A percentile compares a stretch with the other conserved stretches of the same genome.
These are phyloP conservation scores for Ictalurus furcatus DNA, from an alignment of 2,113 vertebrate species.

Conservation along the genomic window DNA sequence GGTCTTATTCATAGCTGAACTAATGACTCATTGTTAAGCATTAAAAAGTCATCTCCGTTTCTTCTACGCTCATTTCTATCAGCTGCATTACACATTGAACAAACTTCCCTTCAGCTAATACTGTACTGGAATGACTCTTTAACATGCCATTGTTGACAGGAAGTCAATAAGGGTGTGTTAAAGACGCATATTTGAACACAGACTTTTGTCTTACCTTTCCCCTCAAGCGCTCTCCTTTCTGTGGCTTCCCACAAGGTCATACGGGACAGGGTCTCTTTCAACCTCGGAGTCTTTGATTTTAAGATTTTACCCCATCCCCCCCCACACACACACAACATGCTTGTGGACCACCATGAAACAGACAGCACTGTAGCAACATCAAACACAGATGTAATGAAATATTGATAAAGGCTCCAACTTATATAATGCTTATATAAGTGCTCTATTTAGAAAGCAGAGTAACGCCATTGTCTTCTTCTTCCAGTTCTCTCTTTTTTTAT, in stretches of 20 bases:
- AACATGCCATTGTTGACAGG: background rate
- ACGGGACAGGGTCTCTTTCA: background rate
- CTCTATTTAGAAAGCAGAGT: constrained; percentile 32
- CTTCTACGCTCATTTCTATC: background rate
- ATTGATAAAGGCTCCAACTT: constrained; percentile 44
- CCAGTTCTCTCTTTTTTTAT: background rate
- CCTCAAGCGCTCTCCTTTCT: background rate
- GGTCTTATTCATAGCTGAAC: background rate
- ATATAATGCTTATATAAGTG: constrained; percentile 54
- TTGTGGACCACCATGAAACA: constrained; percentile 24
- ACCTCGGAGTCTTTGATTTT: background rate
- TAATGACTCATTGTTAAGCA: background rate
- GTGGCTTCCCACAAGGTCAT: constrained; percentile 2
- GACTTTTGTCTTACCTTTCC: background rate
- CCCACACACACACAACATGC: background rate
- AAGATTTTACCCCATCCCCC: no score
- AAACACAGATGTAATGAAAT: constrained; percentile 46
- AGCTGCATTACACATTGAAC: background rate
- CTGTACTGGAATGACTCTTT: background rate
- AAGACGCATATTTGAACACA: background rate
- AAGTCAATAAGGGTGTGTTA: background rate
- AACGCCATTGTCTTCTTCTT: constrained; percentile 34
- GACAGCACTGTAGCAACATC: constrained; percentile 36
- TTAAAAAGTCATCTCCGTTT: background rate
- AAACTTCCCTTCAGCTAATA: background rate